Conservation (phyloP, 2,888 invertebrate species). For the Rhogogaster chlorosoma region DNA sequence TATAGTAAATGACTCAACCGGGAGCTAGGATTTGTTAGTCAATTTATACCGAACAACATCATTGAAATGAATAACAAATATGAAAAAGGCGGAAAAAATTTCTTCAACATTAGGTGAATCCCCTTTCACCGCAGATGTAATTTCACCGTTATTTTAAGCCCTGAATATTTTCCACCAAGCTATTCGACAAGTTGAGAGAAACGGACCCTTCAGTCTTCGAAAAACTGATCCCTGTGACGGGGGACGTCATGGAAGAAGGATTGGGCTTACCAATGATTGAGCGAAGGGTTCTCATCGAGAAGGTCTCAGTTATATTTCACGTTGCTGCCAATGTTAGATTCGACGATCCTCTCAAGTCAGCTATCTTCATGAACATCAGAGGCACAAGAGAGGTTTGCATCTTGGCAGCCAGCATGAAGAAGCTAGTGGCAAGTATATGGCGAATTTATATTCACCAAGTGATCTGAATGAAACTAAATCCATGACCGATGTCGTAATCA, state of each 20-base stretch:
- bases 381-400: slow-evolving; percentile 84
- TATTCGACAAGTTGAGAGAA: slow-evolving; percentile 82
- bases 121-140: background rate
- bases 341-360: slow-evolving; percentile 86
- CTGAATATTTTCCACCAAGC: slow-evolving; percentile 75
- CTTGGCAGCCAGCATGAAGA: slow-evolving; percentile 81
- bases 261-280: slow-evolving; percentile 79
- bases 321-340: slow-evolving; percentile 86
- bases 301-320: slow-evolving; percentile 82
- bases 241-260: slow-evolving; percentile 81
- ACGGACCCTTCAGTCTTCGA: slow-evolving; percentile 80
- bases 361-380: slow-evolving; percentile 83
- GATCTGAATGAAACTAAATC: background rate
- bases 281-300: slow-evolving; percentile 76
- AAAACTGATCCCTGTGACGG: slow-evolving; percentile 84
- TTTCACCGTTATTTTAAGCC: background rate
- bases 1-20: background rate
- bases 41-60: background rate
- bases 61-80: background rate
- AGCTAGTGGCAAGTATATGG: slow-evolving; percentile 77
- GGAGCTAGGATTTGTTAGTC: background rate
- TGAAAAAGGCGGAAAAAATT: background rate
- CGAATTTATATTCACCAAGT: background rate
- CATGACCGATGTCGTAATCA: background rate
- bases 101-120: too few relatives aligned